Evolutionary conservation across 1,140 invertebrate species (phyloP).

Genomic region (Phthorimaea operculella): DNA sequence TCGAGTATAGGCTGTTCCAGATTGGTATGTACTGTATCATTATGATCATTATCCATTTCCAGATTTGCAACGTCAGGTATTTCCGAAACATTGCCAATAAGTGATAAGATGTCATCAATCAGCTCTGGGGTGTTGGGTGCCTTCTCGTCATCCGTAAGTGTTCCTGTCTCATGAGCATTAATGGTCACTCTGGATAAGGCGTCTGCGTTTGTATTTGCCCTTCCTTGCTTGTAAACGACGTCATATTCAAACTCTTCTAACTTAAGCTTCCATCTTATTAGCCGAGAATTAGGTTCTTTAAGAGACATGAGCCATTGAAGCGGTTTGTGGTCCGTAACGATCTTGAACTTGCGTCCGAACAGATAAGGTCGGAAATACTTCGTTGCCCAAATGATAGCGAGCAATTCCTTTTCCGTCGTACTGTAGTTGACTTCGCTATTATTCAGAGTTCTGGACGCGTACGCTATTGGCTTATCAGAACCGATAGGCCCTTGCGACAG

Average conservation of each 20-base stretch:
- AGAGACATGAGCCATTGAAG: background rate
- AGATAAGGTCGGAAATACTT: background rate
- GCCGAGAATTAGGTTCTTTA: background rate
- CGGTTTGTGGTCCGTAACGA: background rate
- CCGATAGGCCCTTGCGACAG: too few species aligned
- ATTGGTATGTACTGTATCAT: background rate
- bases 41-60: too few species aligned
- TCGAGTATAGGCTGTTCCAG: background rate
- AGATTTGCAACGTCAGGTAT: background rate
- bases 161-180: background rate
- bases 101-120: background rate
- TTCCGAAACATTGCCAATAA: background rate
- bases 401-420: background rate
- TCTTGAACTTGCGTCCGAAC: background rate
- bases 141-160: background rate
- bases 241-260: background rate
- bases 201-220: background rate
- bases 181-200: background rate
- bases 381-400: background rate
- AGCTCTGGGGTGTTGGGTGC: background rate
- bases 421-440: background rate
- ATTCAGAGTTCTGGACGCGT: background rate
- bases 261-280: background rate
- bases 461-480: too few species aligned
- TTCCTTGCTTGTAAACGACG: background rate